phyloP scores from a whole-genome alignment of 2,888 invertebrate species.

The Galerucella nymphaeae region DNA sequence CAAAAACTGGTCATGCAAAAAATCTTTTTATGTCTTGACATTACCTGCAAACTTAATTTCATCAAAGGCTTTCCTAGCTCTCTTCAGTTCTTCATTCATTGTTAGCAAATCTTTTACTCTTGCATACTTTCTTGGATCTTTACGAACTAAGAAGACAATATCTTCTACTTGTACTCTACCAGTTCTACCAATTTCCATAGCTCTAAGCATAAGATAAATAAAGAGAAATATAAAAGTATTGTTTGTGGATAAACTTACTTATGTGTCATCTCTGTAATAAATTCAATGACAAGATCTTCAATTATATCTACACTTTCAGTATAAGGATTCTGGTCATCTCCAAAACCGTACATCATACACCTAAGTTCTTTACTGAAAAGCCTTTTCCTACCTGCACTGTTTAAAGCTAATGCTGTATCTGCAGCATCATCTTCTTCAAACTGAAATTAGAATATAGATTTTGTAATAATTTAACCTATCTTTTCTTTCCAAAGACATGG shows the following conservation, averaged over 20 bases:
- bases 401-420: conserved; percentile 74
- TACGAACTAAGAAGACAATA: conserved; percentile 94
- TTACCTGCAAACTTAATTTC: conserved; percentile 96
- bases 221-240: too few species aligned
- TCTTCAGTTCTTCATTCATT: conserved; percentile 99
- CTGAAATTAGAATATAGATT: conserved; percentile 46
- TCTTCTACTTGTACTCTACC: conserved; percentile 98
- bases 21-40: conserved; percentile 15
- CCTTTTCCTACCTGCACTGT: conserved; percentile 77
- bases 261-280: conserved; percentile 93
- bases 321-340: conserved; percentile 98
- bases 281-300: conserved; percentile 97
- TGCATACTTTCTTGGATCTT: conserved; percentile 96
- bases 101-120: conserved; percentile 95
- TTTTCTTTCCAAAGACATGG: background rate
- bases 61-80: conserved; percentile 99
- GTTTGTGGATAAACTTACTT: conserved; percentile 65
- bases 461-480: background rate
- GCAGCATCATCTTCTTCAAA: conserved; percentile 78
- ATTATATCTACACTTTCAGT: conserved; percentile 98
- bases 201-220: conserved; percentile 68
- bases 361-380: conserved; percentile 92
- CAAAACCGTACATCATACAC: conserved; percentile 99
- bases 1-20: background rate
- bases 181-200: conserved; percentile 97